A percentile compares a stretch with the other conserved stretches of the same genome.
Conservation (phyloP, 2,113 vertebrate species). For the Hucho hucho region DNA sequence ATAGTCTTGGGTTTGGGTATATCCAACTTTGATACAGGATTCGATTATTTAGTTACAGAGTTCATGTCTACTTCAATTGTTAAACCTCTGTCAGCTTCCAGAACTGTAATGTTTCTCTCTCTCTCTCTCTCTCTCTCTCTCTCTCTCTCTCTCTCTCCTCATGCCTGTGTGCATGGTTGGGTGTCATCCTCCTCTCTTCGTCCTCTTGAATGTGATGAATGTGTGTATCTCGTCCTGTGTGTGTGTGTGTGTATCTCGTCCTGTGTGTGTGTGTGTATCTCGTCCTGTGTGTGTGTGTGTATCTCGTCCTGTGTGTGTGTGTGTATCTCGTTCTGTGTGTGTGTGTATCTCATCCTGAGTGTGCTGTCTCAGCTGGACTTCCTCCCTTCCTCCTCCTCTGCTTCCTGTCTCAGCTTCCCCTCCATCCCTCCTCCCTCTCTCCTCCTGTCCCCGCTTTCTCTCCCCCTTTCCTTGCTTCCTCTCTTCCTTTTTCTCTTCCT, state of each 20-base stretch:
- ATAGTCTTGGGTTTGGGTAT: no score
- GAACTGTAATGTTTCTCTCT: no score
- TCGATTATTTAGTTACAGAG: neutral
- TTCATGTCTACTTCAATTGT: no score
- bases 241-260: neutral
- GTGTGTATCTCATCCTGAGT: constrained; percentile 57
- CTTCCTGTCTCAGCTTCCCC: constrained; percentile 59
- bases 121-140: no score
- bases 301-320: neutral
- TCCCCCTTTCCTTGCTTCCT: neutral
- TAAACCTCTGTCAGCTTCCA: no score
- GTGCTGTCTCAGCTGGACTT: constrained; percentile 29
- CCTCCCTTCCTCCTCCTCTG: constrained; percentile 43
- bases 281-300: constrained; percentile 44
- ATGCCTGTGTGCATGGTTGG: neutral
- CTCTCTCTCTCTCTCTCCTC: neutral
- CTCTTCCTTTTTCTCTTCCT: constrained; percentile 11
- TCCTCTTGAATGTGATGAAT: constrained; percentile 16
- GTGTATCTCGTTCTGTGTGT: constrained; percentile 4
- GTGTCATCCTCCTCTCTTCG: neutral
- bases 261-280: constrained; percentile 38
- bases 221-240: neutral
- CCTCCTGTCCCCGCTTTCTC: constrained; percentile 25
- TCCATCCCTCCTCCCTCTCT: constrained; percentile 12
- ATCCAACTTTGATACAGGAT: neutral